phyloP scores from a whole-genome alignment of 2,113 vertebrate species.

The Larimichthys polyactis region DNA sequence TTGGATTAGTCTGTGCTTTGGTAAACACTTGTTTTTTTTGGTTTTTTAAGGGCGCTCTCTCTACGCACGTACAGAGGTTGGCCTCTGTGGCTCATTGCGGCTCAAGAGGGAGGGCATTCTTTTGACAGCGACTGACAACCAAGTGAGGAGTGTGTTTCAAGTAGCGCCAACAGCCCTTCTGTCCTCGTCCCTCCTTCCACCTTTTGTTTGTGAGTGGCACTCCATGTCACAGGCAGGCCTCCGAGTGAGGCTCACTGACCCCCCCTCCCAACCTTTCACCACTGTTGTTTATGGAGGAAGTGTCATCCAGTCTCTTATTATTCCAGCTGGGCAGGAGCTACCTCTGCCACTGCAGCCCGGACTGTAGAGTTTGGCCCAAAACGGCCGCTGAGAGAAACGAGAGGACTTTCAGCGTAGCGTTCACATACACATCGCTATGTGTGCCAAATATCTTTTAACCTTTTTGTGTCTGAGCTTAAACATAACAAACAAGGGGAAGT shows the following conservation, averaged over 20 bases:
- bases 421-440: slow-evolving; percentile 24
- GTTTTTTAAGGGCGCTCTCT: neutral
- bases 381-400: slow-evolving; percentile 4
- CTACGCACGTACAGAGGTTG: neutral
- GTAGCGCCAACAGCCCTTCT: slow-evolving; percentile 62
- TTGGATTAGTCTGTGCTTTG: neutral
- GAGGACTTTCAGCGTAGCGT: slow-evolving; percentile 33
- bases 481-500: slow-evolving; percentile 86
- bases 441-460: slow-evolving; percentile 61
- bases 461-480: slow-evolving; percentile 68
- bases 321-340: slow-evolving; percentile 79
- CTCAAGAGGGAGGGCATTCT: slow-evolving; percentile 12
- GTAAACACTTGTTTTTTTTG: neutral
- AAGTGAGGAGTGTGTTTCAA: slow-evolving; percentile 59
- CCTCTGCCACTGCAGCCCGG: slow-evolving; percentile 51
- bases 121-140: slow-evolving; percentile 37
- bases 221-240: slow-evolving; percentile 56
- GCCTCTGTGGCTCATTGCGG: slow-evolving; percentile 25
- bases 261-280: slow-evolving; percentile 17
- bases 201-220: slow-evolving; percentile 63
- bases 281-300: slow-evolving; percentile 73
- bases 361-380: slow-evolving; percentile 32
- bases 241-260: slow-evolving; percentile 32
- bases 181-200: slow-evolving; percentile 65
- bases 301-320: slow-evolving; percentile 79